Evolutionary conservation across 2,113 vertebrate genomes (phyloP).

Genomic region (Ia io): DNA sequence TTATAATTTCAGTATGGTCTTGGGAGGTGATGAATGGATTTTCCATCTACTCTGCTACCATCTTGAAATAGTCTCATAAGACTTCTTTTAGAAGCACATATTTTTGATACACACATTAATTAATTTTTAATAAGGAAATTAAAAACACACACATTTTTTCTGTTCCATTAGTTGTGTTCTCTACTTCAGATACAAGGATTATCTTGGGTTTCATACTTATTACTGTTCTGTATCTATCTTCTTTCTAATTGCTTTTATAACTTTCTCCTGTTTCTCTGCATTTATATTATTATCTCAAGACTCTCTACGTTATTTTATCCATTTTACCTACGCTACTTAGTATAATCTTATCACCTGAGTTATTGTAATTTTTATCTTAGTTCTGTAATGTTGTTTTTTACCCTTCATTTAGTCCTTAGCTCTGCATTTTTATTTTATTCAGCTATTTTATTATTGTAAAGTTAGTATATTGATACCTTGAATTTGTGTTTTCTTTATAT

Average conservation of each 20-base stretch:
- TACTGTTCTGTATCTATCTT: not conserved
- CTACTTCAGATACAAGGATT: not conserved
- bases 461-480: not conserved
- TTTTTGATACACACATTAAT: not conserved
- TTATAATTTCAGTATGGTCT: too few relatives aligned
- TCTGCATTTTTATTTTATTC: not conserved
- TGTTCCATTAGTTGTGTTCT: not conserved
- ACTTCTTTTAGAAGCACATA: not conserved
- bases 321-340: not conserved
- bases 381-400: not conserved
- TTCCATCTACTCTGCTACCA: too few relatives aligned
- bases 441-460: not conserved
- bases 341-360: not conserved
- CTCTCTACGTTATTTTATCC: not conserved
- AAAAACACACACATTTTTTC: not conserved
- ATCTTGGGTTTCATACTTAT: not conserved
- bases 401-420: not conserved
- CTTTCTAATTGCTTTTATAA: not conserved
- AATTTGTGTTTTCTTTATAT: not conserved
- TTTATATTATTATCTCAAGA: not conserved
- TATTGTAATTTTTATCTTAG: not conserved
- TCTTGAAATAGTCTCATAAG: not conserved
- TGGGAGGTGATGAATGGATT: too few relatives aligned
- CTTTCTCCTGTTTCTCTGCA: not conserved
- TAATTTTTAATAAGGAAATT: not conserved